phyloP scores from a whole-genome alignment of 1,140 invertebrate species.

The Drosophila sp. region DNA sequence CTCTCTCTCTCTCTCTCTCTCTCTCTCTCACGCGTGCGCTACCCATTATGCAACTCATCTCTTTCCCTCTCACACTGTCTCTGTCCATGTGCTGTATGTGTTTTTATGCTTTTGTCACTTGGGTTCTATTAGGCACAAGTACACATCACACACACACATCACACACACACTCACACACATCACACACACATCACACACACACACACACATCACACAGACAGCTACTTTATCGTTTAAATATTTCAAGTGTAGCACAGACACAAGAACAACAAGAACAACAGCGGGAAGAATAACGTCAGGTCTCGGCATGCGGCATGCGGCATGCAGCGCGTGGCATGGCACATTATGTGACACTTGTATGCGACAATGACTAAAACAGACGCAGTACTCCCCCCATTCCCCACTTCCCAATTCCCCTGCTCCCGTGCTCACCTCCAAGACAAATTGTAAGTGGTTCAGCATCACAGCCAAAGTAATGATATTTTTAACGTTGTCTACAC shows the following conservation, averaged over 20 bases:
- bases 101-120: slow-evolving; percentile 68
- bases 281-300: slow-evolving; percentile 32
- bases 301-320: slow-evolving; percentile 36
- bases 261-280: slow-evolving; percentile 17
- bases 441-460: slow-evolving; percentile 66
- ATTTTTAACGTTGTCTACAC: slow-evolving; percentile 54
- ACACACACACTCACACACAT: slow-evolving; percentile 13
- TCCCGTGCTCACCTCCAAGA: no score
- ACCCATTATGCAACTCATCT: slow-evolving; percentile 2
- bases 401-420: no score
- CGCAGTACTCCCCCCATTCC: not conserved
- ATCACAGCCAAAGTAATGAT: slow-evolving; percentile 55
- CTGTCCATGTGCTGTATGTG: slow-evolving; percentile 26
- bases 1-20: not conserved
- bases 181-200: slow-evolving; percentile 9
- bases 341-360: slow-evolving; percentile 66
- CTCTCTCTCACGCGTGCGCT: slow-evolving; percentile 3
- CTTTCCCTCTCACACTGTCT: slow-evolving; percentile 1
- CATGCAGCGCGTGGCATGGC: slow-evolving; percentile 55
- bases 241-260: slow-evolving; percentile 63
- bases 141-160: slow-evolving; percentile 32
- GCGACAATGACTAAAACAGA: slow-evolving; percentile 61
- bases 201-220: slow-evolving; percentile 13
- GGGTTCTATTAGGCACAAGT: slow-evolving; percentile 75
- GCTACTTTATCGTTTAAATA: slow-evolving; percentile 75